phyloP scores from a whole-genome alignment of 2,888 invertebrate species.

The Heliconius erato region DNA sequence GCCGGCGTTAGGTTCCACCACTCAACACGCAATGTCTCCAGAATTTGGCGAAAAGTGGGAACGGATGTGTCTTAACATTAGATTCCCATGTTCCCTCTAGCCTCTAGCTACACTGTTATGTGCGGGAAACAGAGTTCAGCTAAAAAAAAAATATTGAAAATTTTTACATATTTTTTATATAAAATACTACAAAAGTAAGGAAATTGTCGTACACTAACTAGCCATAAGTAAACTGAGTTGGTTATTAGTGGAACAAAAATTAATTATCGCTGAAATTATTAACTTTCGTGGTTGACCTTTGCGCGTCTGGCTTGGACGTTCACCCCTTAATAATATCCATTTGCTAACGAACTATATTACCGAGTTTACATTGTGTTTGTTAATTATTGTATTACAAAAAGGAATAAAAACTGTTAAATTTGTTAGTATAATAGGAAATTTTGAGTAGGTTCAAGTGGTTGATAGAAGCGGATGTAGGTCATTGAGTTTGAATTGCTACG shows the following conservation, averaged over 20 bases:
- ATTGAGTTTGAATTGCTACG: too few species aligned
- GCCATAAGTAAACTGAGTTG: not conserved
- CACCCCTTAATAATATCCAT: not conserved
- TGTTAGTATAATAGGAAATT: not conserved
- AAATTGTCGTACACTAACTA: not conserved
- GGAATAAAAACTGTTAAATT: not conserved
- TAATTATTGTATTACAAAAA: not conserved
- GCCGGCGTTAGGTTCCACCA: not conserved
- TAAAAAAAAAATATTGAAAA: too few species aligned
- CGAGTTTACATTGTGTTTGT: not conserved
- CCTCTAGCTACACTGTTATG: too few species aligned
- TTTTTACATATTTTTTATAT: too few species aligned
- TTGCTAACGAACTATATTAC: not conserved
- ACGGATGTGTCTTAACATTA: too few species aligned
- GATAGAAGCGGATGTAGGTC: too few species aligned
- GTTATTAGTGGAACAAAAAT: not conserved
- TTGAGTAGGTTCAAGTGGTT: too few species aligned
- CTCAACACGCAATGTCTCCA: not conserved
- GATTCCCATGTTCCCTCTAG: too few species aligned
- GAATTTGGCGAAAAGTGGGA: too few species aligned
- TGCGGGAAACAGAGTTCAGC: too few species aligned
- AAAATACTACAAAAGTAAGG: too few species aligned
- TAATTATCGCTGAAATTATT: slow-evolving; percentile 1
- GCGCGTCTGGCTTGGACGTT: not conserved
- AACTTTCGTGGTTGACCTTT: slow-evolving; percentile 1